Evolutionary conservation across 1,140 invertebrate genomes (phyloP).

Genomic region (Archivesica marissinica): DNA sequence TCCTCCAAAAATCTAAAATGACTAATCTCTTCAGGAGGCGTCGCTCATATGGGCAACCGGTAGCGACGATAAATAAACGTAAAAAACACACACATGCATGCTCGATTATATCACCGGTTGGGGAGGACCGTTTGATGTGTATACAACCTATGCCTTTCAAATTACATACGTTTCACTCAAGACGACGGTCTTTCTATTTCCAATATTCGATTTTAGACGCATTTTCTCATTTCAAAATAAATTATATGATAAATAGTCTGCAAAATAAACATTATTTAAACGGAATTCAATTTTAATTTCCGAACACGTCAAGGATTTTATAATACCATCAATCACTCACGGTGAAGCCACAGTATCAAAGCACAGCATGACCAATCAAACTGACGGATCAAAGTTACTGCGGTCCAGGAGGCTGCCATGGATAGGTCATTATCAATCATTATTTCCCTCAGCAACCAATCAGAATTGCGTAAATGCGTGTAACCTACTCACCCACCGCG

Average conservation of each 20-base stretch:
- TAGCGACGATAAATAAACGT: too few relatives aligned
- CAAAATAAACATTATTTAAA: conserved; percentile 33
- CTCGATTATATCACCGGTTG: too few relatives aligned
- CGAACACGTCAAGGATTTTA: conserved; percentile 54
- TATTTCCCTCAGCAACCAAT: conserved; percentile 30
- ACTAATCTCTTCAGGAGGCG: too few relatives aligned
- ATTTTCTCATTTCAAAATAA: not conserved
- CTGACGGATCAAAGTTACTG: conserved; percentile 53
- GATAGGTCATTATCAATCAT: conserved; percentile 43
- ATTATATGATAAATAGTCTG: not conserved
- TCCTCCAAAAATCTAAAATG: too few relatives aligned
- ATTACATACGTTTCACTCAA: too few relatives aligned
- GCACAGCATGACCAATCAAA: conserved; percentile 52
- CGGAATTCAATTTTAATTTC: conserved; percentile 47
- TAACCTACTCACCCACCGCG: conserved; percentile 40
- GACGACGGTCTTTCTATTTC: too few relatives aligned
- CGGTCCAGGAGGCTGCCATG: conserved; percentile 37
- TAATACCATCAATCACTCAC: conserved; percentile 51
- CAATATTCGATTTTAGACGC: too few relatives aligned
- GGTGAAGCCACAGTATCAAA: conserved; percentile 38
- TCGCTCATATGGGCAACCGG: too few relatives aligned
- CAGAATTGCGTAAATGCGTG: conserved; percentile 16
- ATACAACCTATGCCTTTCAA: too few relatives aligned
- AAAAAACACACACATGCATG: too few relatives aligned
- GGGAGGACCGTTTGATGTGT: too few relatives aligned